Evolutionary conservation across 2,888 invertebrate species (phyloP), one percentile per base, ranked within the genome.

Genomic region (Nomada lathburiana): DNA sequence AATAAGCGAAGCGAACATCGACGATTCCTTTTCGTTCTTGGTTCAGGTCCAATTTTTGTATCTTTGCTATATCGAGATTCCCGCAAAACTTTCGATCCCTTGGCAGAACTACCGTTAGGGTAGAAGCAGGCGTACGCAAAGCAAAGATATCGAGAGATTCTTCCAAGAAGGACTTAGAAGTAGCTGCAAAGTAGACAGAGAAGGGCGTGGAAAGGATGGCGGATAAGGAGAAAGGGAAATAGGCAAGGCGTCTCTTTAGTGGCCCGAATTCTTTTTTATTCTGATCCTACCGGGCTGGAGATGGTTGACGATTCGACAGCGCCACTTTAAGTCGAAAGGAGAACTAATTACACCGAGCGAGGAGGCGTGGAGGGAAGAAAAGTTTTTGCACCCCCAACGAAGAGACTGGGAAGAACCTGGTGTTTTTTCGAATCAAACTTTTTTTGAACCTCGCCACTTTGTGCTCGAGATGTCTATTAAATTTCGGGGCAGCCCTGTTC

Each of bases 311-410:
- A 75, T 69, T 72, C 57, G 67, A 77, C 74, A 80, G 86, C 85
- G 88, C 91, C 89, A 91, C 90, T 92, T 90, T 90, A 92, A 90
- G 91, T 91, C 91, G 86, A 86, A 90, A 63, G 72, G 69, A 47
- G 76, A 91, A 91, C 92, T 93, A 93, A 93, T 93, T 92, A 92
- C 90, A 89, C 87, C 80, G 36, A 50, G 50, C 59, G 85, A 84
- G 86, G 86, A 85, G 60, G 50, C 53, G 47, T n/a, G 26, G 53
- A 36, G 71, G 44, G 53, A n/a, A 20, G 69, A 57, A 70, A 85
- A 87, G 89, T 92, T 92, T 91, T 91, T 89, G 87, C 86, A 86
- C 82, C 86, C 85, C 80, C 42, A 74, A 69, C 76, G 80, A 64
- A 52, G 77, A 60, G 63, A 47, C 57, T 42, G 36, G 23, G 55